Evolutionary conservation across 1,140 invertebrate species (phyloP).

Genomic region (Trichonephila clavata): DNA sequence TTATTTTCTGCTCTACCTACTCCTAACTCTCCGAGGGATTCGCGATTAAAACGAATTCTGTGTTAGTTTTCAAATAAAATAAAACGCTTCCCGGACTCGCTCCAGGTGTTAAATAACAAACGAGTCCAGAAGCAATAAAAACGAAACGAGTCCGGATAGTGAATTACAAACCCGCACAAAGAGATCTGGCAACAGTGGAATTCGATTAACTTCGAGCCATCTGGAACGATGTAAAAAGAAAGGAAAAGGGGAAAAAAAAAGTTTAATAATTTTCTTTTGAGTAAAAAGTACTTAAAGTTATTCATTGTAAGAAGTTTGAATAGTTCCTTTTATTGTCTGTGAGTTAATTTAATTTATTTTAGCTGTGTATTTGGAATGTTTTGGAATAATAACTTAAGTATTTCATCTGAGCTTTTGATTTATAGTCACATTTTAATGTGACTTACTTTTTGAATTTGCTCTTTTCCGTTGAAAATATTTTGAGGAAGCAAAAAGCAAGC

Average conservation of each 20-base stretch:
- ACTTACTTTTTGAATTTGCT: no score
- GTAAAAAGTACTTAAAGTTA: constrained; percentile 12
- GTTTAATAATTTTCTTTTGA: background rate
- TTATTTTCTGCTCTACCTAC: background rate
- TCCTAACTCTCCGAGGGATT: no score
- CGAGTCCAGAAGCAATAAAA: background rate
- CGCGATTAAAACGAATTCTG: constrained; percentile 1
- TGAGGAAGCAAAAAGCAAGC: no score
- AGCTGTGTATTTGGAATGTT: background rate
- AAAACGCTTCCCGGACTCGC: constrained; percentile 1
- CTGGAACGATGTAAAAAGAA: background rate
- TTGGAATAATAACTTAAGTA: background rate
- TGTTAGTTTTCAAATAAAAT: constrained; percentile 35
- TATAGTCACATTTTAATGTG: background rate
- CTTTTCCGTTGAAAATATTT: no score
- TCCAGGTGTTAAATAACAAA: constrained; percentile 32
- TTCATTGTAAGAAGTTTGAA: background rate
- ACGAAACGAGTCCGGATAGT: background rate
- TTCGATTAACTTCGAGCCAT: background rate
- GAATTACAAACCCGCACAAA: background rate
- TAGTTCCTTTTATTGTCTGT: background rate
- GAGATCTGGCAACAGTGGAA: background rate
- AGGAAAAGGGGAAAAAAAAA: background rate
- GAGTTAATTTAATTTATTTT: background rate
- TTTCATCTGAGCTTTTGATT: background rate